Evolutionary conservation across 1,140 invertebrate genomes (phyloP), one percentile per base, ranked within the genome.

Genomic region (Eurosta solidaginis): DNA sequence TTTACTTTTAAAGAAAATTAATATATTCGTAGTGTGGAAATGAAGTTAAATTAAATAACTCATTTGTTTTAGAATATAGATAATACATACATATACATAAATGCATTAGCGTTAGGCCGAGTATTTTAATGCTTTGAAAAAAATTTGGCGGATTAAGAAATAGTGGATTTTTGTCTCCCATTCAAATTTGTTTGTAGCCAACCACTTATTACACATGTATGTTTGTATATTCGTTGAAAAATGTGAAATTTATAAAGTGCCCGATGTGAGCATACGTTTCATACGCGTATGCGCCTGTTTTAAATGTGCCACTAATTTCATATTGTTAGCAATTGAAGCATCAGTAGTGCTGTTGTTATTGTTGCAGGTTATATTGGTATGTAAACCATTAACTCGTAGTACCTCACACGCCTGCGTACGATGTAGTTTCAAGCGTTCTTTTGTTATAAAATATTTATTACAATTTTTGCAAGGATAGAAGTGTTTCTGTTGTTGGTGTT

Each of bases 261-360:
- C 44, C n/a, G n/a, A 12, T n/a, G 42, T n/a, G 25, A 47, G 12
- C 1, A 74, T 47, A 74, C 14, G 40, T 27, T 74, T 74, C 44
- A 79, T 68, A 14, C 78, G 78, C 42, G 1, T 54, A 5, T 45
- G 59, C 6, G 75, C 75, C n/a, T 68, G 47, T 22, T 77, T 63
- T 27, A 79, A 79, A 79, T 79, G 74, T 52, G 33, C 47, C 9
- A 79, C 33, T 40, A 79, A 44, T 42, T 68, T 76, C 42, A 73
- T 49, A 50, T 79, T 79, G 22, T 77, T 76, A 4, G 52, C 47
- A 10, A 79, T 76, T 59, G 68, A 50, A 10, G 54, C 20, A 78
- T 78, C 47, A 7, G 4, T 17, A 14, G 12, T 76, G 3, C 12
- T 68, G 4, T 29, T 68, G 59, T 25, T 7, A 7, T 20, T 40